Conservation (phyloP, 2,888 invertebrate genomes). For the Lasioglossum leucozonium region DNA sequence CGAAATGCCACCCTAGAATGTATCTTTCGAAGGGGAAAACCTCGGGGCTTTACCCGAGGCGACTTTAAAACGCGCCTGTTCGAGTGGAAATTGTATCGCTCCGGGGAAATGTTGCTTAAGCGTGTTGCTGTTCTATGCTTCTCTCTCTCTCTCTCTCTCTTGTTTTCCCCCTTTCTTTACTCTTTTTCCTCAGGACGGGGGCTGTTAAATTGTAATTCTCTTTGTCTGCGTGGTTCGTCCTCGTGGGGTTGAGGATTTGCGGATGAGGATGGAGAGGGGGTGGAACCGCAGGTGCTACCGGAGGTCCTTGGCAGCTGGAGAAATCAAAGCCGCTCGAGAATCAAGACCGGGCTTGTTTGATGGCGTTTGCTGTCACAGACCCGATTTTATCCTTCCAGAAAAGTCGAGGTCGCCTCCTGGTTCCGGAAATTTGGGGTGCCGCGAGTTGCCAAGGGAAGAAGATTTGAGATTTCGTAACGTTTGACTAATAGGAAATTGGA, state of each 20-base stretch:
- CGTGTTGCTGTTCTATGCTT: background rate
- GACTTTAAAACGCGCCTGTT: slow-evolving; percentile 38
- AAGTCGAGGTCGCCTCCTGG: background rate
- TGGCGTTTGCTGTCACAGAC: background rate
- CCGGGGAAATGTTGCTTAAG: slow-evolving; percentile 26
- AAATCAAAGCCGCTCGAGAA: background rate
- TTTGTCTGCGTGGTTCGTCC: background rate
- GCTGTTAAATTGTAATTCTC: background rate
- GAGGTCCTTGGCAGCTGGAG: background rate
- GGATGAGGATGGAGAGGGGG: background rate
- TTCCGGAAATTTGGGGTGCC: too few relatives aligned
- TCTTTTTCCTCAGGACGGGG: background rate
- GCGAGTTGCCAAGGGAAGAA: too few relatives aligned
- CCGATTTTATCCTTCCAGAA: background rate
- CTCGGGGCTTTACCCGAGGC: slow-evolving; percentile 4
- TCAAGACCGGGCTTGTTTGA: background rate
- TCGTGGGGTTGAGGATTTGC: background rate
- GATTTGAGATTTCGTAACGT: background rate
- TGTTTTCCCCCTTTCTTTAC: background rate
- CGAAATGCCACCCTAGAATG: slow-evolving; percentile 69
- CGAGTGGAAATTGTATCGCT: slow-evolving; percentile 34
- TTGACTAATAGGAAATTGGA: background rate
- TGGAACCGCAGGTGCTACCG: background rate
- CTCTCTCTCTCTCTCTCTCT: background rate
- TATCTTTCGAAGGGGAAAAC: slow-evolving; percentile 31